These are phyloP conservation scores for Eospalax fontanierii DNA, from an alignment of 2,797 vertebrate species.

Conservation along the genomic window DNA sequence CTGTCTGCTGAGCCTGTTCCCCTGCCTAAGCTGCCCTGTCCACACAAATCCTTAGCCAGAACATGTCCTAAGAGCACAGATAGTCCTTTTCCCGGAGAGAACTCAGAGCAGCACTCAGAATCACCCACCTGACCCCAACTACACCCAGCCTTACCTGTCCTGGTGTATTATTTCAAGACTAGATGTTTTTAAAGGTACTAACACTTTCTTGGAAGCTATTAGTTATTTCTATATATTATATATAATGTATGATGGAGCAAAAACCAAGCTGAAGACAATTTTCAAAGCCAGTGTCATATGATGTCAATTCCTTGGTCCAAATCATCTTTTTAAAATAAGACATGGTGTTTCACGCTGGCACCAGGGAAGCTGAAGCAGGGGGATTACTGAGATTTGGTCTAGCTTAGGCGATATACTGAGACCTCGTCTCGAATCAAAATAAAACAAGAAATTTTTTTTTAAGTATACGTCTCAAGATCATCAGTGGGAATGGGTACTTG, in stretches of 20 bases:
- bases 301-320: neutral
- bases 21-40: neutral
- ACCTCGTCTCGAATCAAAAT: neutral
- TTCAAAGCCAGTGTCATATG: conserved; percentile 26
- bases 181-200: neutral
- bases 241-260: neutral
- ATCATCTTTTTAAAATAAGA: neutral
- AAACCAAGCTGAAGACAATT: conserved; percentile 50
- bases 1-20: neutral
- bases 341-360: neutral
- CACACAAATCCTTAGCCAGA: neutral
- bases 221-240: neutral
- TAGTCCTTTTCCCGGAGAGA: neutral
- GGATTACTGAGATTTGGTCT: neutral
- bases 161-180: neutral
- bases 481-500: neutral
- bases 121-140: neutral
- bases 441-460: neutral
- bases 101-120: neutral
- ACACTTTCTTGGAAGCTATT: conserved; percentile 10
- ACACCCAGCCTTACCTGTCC: neutral
- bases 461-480: neutral
- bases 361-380: neutral
- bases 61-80: neutral
- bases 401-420: neutral